Evolutionary conservation across 2,888 invertebrate genomes (phyloP), one percentile per base, ranked within the genome.

Genomic region (Drosophila algonquin): DNA sequence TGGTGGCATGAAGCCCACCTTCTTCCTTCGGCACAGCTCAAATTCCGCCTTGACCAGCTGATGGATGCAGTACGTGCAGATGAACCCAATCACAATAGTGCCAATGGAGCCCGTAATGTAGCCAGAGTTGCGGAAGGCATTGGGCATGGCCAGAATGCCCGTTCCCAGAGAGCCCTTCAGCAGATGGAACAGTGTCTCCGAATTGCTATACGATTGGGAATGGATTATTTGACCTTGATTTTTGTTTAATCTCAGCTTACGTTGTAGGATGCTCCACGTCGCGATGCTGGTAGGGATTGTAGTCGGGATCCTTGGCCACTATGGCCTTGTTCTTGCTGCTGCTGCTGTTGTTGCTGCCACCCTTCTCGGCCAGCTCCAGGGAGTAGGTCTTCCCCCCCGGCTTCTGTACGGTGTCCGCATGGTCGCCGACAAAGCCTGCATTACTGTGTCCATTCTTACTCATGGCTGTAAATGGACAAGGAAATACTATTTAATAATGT

Each of bases 51-150:
- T 92, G 7, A 94, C 95, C 75, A 99, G 93, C 74, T 98, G 93
- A 90, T 98, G 97, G 92, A 99, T 98, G 90, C 98, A 98, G 92
- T 98, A 98, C 4, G 98, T 96, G 92, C 98, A 98, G 44, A 99
- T 94, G 27, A 96, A 91, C 0, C 98, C 98, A 79, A 99, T 97
- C 4, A 97, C 85, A 12, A 97, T 91, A 0, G 98, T 96, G 8
- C 97, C 97, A 21, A 96, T 92, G 1, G 95, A 90, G 10, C 98
- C 98, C 4, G 98, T 94, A 7, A 92, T 67, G 59, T 92, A 92
- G 35, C 92, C 92, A 0, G 96, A 94, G 92, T 96, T 94, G 80
- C 93, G 93, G 87, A 96, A 95, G 18, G 96, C 96, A 86, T 95
- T 91, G n/a, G 92, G 92, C 92, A 99, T 97, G 18, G 98, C 98